Evolutionary conservation across 2,797 vertebrate species (phyloP), one percentile per base, ranked within the genome.

Genomic region (Glyptemys insculpta): DNA sequence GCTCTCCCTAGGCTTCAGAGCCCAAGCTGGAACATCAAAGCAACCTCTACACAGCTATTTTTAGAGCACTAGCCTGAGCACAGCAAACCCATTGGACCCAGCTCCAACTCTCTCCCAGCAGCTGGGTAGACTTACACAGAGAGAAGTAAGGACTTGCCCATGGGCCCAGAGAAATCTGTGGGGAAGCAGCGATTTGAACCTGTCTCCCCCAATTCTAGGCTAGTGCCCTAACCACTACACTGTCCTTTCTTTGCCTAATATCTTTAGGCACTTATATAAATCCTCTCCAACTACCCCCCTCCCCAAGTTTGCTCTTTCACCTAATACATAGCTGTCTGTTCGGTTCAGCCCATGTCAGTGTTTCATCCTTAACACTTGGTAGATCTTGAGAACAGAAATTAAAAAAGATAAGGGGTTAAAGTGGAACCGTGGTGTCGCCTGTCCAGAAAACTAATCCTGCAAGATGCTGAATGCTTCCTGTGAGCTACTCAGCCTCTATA

Each of bases 171-270:
- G 89, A 89, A 90, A 86, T 8, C 37, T 74, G 0, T 18, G 50
- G 25, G 19, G 34, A 68, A 68, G 62, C 15, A 37, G 47, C 52
- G 18, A 44, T 44, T 57, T 81, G 4, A 94, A 41, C 47, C n/a
- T 44, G 59, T 49, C 86, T 79, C 72, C 88, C 65, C 34, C 1
- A 8, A 80, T 37, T 47, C 16, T 34, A 53, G 5, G 74, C 54
- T 15, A 49, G 37, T 79, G 41, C 52, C 88, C 10, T 47, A 34
- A 94, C 72, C 41, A 83, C 85, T 68, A n/a, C 79, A 82, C 80
- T 44, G 0, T 62, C 31, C 16, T 34, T 41, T 85, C 52, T 23
- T 0, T 3, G 10, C 4, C 19, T 31, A 15, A 2, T 0, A 0
- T 78, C 34, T 56, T 52, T 56, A 53, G 81, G n/a, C 49, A 86